Evolutionary conservation across 1,140 invertebrate species (phyloP), one percentile per base, ranked within the genome.

Genomic region (Cecropterus lyciades): DNA sequence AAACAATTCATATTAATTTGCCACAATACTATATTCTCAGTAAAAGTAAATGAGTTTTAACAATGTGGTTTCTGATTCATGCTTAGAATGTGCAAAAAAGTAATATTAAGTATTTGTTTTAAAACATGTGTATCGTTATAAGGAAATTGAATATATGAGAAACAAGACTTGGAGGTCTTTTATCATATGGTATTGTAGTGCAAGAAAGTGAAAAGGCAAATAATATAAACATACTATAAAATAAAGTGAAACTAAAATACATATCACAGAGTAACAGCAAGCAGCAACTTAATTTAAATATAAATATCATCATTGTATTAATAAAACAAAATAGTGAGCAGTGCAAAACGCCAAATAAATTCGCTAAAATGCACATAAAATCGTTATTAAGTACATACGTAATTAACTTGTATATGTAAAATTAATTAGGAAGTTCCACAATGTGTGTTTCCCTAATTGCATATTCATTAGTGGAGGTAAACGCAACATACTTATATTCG

Each of bases 401-500:
- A 43, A 43, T 43, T 43, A 43, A 14, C n/a, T 43, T 6, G 40
- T 43, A 51, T 51, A 14, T n/a, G 17, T 27, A 53, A 37, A 53
- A 14, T 53, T 53, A 16, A 40, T 40, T 40, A 9, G 13, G 30
- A 16, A 40, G 33, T 55, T 40, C 15, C 11, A 40, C 11, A 55
- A 40, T 20, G 27, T 20, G 15, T 20, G 20, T 45, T 48, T 48
- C 24, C 27, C 15, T 49, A 48, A 48, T 48, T 8, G 56, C 24
- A 33, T 30, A 48, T 33, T 59, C 14, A 59, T 48, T 15, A 30
- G 43, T 17, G 14, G 15, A 60, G 27, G 24, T 49, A 13, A 49
- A 43, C 57, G 20, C 30, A 60, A 48, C 45, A 20, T 37, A 40
- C 10, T 56, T 37, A 14, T 63, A 40, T 14, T 37, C 16, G 16